Base-by-base conservation (phyloP, 2,113 vertebrate species). In the Casuarius casuarius region DNA sequence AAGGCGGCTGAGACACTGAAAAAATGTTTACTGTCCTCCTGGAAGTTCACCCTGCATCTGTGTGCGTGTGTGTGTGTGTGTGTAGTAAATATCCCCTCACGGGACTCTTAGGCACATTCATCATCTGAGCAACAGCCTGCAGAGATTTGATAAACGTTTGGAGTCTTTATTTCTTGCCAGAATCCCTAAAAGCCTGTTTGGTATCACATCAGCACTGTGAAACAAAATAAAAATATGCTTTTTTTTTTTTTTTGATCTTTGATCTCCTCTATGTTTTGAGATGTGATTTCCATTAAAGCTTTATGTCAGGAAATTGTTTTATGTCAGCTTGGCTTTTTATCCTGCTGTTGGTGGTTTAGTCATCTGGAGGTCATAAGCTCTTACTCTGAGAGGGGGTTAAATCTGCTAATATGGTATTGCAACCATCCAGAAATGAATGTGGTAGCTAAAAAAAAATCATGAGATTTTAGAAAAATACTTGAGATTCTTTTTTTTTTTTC, bases 1-100 rank as follows among this genome's bases (percentile, higher is more conserved):
- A 56, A 28, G 67, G 67, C 8, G 26, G 79, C 48, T 48, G 75
- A 94, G 56, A 87, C 56, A 46, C 89, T 91, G 78, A 86, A 46
- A 84, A 21, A 89, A 63, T 96, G 87, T 89, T 92, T 65, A 95
- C 63, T 82, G 84, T 83, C 29, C 67, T 59, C 66, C 11, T 82
- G 71, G 81, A 93, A 92, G 40, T 6, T 67, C 49, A 94, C 38
- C 58, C 58, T 54, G 56, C 17, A 31, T 31, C 29, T 59, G 13
- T 68, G 40, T 70, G 18, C 33, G 44, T 52, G 19, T 42, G 40
- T 28, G 8, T 61, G 65, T 29, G 31, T 12, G 73, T 49, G 49
- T 65, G 74, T 79, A 90, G 68, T 11, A 62, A 90, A 93, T 54
- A 78, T 61, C 77, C 42, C 11, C 25, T 90, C 21, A 1, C 5